Percentiles rank a stretch among this genome's conserved stretches.
Conservation (phyloP, 2,797 vertebrate genomes). For the Anniella stebbinsi region DNA sequence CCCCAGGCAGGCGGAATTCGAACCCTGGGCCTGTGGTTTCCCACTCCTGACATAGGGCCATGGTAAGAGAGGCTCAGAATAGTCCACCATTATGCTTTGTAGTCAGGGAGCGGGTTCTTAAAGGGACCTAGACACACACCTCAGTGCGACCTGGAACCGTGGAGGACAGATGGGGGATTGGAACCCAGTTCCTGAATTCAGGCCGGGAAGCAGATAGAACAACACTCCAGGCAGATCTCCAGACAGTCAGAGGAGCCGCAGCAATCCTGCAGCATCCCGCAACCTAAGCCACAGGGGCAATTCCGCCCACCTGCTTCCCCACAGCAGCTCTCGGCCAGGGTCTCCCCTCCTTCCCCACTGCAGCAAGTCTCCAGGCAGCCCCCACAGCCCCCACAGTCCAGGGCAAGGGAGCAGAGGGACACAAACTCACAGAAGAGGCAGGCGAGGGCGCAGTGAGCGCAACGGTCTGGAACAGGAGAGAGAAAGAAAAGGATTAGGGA, state of each 20-base stretch:
- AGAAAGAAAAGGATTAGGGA: neutral
- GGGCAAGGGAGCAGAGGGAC: conserved; percentile 80
- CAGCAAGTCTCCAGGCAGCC: conserved; percentile 76
- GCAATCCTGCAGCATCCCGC: conserved; percentile 83
- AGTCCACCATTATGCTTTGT: neutral
- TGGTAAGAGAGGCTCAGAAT: neutral
- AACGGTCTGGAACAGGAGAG: conserved; percentile 78
- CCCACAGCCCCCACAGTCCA: conserved; percentile 80
- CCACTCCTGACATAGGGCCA: neutral
- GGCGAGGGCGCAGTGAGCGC: conserved; percentile 83
- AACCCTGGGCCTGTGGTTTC: too few species aligned
- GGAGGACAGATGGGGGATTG: neutral
- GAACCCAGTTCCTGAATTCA: conserved; percentile 58
- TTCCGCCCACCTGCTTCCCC: conserved; percentile 59
- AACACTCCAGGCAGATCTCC: conserved; percentile 87
- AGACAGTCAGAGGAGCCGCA: conserved; percentile 84
- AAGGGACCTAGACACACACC: neutral
- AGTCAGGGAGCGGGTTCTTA: neutral
- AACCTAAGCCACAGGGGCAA: conserved; percentile 80
- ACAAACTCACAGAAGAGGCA: conserved; percentile 86
- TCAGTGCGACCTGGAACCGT: neutral
- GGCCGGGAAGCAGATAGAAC: conserved; percentile 85
- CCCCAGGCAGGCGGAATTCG: too few species aligned
- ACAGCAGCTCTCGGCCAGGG: conserved; percentile 62
- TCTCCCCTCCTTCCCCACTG: conserved; percentile 62